phyloP scores from a whole-genome alignment of 2,113 vertebrate genomes.

The Prinia subflava region DNA sequence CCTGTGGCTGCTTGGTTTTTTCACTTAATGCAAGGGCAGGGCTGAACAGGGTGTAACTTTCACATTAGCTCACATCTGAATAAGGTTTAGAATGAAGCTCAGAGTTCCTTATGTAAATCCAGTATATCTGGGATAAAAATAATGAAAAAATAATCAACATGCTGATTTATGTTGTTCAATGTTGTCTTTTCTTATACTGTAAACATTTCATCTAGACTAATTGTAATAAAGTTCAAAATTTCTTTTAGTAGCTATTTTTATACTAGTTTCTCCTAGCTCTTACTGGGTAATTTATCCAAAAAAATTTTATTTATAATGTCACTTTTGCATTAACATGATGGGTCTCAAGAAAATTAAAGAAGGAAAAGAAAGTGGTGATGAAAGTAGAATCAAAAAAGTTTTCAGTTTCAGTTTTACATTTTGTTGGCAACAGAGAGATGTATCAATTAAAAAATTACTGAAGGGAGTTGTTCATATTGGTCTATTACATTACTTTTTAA shows the following conservation, averaged over 20 bases:
- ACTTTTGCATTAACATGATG: neutral
- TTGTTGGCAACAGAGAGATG: neutral
- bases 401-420: neutral
- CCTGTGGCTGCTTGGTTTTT: neutral
- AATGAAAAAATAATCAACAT: neutral
- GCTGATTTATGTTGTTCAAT: neutral
- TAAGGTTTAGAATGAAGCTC: neutral
- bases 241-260: neutral
- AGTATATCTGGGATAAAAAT: neutral
- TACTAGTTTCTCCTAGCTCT: neutral
- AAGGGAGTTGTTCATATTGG: neutral
- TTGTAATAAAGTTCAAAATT: neutral
- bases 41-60: neutral
- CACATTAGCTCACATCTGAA: neutral
- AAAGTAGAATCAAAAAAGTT: neutral
- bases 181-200: neutral
- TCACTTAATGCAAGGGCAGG: neutral
- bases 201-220: neutral
- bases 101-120: neutral
- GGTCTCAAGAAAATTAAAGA: neutral
- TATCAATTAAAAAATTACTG: neutral
- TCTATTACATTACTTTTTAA: neutral
- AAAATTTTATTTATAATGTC: neutral
- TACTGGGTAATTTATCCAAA: neutral
- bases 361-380: accelerated